Evolutionary conservation across 2,113 vertebrate genomes (phyloP).

Genomic region (Bufo bufo): DNA sequence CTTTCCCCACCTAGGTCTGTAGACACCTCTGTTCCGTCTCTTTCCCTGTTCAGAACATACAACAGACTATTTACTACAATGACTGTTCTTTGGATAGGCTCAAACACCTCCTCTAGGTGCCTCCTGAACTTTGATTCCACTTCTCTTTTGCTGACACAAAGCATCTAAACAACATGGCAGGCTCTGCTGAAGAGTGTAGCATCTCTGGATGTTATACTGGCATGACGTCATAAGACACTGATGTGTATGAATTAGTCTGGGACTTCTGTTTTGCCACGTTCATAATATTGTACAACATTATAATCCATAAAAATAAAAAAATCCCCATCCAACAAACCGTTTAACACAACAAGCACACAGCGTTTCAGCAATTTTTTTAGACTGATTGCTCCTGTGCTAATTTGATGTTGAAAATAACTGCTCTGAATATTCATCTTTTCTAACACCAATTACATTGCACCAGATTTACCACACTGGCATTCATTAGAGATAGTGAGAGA

Average conservation of each 20-base stretch:
- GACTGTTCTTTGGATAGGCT: too few species aligned
- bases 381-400: constrained; percentile 46
- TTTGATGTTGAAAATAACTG: constrained; percentile 46
- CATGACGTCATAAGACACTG: background rate
- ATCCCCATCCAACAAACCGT: constrained; percentile 26
- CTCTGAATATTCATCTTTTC: constrained; percentile 50
- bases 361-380: constrained; percentile 20
- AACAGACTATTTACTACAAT: too few species aligned
- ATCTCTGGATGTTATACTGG: too few species aligned
- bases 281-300: constrained; percentile 17
- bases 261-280: background rate
- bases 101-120: too few species aligned
- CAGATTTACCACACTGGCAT: constrained; percentile 40
- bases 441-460: constrained; percentile 45
- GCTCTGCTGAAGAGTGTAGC: too few species aligned
- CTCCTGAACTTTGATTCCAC: too few species aligned
- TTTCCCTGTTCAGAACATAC: too few species aligned
- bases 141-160: too few species aligned
- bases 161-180: too few species aligned
- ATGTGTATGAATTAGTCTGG: background rate
- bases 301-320: constrained; percentile 32
- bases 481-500: constrained; percentile 47
- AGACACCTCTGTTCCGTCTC: too few species aligned
- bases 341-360: constrained; percentile 3
- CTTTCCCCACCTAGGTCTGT: too few species aligned